Percentiles rank a stretch among this genome's conserved stretches.
Evolutionary conservation across 2,797 vertebrate species (phyloP).

Genomic region (Bradypodion ventrale): DNA sequence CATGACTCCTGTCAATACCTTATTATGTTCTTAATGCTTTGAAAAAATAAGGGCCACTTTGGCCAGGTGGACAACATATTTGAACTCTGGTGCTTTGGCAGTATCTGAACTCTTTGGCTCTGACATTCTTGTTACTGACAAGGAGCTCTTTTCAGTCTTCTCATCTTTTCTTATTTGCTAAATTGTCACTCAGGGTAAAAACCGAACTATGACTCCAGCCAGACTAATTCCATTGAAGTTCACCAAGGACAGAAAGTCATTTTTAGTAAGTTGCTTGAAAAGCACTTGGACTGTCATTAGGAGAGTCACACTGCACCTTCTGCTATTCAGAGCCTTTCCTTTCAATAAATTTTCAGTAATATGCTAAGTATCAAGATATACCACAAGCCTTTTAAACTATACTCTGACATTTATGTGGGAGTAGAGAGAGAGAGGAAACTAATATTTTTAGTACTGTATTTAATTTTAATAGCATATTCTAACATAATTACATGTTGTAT

Average conservation of each 20-base stretch:
- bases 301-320: background rate
- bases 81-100: constrained; percentile 2
- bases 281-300: background rate
- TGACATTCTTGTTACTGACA: background rate
- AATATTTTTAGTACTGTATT: too few species aligned
- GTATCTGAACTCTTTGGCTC: background rate
- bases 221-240: constrained; percentile 4
- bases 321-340: background rate
- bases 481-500: too few species aligned
- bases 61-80: background rate
- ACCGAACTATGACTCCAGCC: background rate
- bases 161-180: constrained; percentile 28
- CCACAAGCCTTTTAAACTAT: background rate
- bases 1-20: background rate
- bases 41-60: constrained; percentile 23
- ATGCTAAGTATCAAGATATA: background rate
- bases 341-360: background rate
- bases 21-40: constrained; percentile 2
- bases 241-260: constrained; percentile 1
- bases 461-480: too few species aligned
- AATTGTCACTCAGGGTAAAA: constrained; percentile 27
- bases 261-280: background rate
- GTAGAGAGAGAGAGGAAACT: background rate
- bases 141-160: background rate
- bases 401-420: background rate